Evolutionary conservation across 2,797 vertebrate species (phyloP), one percentile per base, ranked within the genome.

Genomic region (Poecile montanus): DNA sequence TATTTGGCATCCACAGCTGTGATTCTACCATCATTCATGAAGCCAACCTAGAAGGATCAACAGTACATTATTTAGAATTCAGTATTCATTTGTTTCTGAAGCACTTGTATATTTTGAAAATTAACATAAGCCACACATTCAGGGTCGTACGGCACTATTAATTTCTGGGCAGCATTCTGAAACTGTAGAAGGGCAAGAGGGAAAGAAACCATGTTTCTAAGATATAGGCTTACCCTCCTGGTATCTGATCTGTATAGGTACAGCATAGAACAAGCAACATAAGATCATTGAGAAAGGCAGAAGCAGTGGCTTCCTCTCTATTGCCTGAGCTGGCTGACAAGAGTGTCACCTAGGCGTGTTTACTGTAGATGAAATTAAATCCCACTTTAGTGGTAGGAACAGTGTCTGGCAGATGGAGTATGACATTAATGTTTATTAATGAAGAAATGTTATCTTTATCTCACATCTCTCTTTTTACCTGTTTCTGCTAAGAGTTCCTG

Each of bases 21-120:
- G 94, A 99, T 98, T 38, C 91, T 97, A 27, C 99, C 98, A 8
- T 98, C 98, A 23, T 97, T 98, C 98, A 98, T 98, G 95, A 98
- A 99, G 42, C 98, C 98, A 91, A 98, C 98, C 98, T 99, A 95
- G 34, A 95, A 80, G 10, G 27, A 95, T 56, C 30, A 84, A 79
- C n/a, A 86, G 66, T 7, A 76, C 7, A 1, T 14, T 68, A 15
- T 38, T 91, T 54, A 94, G 66, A 66, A 61, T 42, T 68, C 38
- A 29, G 26, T 17, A 73, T 57, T 57, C 18, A 53, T 50, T 60
- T 2, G 11, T 75, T 88, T 75, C 45, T 44, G 47, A 56, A 22
- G 9, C 54, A 44, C 22, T 81, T 71, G 26, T 27, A 8, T 57
- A 54, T 84, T 86, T 77, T 78, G 47, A 60, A 91, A 88, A 84